phyloP scores from a whole-genome alignment of 1,140 invertebrate genomes.

The Leptinotarsa defecta region DNA sequence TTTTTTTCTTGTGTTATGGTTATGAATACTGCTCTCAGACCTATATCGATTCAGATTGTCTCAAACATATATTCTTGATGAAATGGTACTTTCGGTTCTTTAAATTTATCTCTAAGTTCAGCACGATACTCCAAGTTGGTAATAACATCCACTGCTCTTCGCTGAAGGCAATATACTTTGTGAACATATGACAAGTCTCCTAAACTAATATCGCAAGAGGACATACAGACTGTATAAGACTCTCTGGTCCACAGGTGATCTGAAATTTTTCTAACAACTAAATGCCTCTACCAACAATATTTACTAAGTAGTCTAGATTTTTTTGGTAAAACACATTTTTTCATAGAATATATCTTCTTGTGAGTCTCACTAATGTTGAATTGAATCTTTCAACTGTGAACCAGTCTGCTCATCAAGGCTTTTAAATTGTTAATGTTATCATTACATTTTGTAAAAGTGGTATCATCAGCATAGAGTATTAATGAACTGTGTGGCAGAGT shows the following conservation, averaged over 20 bases:
- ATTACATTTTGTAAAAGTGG: too few species aligned
- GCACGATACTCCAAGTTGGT: slow-evolving; percentile 11
- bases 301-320: not conserved
- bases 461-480: too few species aligned
- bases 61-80: not conserved
- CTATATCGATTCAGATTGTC: not conserved
- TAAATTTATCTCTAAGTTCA: slow-evolving; percentile 8
- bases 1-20: not conserved
- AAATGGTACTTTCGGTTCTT: not conserved
- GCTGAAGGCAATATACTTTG: slow-evolving; percentile 3
- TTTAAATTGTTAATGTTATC: too few species aligned
- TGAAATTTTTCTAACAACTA: not conserved
- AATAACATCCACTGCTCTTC: not conserved
- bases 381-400: too few species aligned
- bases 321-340: too few species aligned
- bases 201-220: not conserved
- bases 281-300: not conserved
- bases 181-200: not conserved
- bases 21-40: not conserved
- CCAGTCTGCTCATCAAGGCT: too few species aligned
- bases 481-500: too few species aligned
- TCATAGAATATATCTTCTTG: too few species aligned
- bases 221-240: not conserved
- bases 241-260: not conserved
- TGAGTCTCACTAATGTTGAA: too few species aligned